phyloP scores from a whole-genome alignment of 1,140 invertebrate genomes.

The Trachymyrmex septentrionalis region DNA sequence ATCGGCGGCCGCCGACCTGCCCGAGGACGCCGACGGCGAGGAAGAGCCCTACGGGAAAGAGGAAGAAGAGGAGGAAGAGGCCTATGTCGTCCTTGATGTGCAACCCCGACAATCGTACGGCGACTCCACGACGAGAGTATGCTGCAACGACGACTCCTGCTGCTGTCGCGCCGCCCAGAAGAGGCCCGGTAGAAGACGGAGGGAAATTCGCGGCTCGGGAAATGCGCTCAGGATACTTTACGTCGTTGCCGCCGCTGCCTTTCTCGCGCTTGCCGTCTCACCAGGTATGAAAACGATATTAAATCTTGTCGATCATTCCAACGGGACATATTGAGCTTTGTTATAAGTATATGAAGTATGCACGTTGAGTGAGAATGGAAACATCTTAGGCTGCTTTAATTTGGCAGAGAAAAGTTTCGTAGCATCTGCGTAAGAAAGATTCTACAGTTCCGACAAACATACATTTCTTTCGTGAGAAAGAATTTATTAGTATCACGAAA shows the following conservation, averaged over 20 bases:
- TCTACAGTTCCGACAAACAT: not conserved
- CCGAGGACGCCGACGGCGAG: constrained; percentile 64
- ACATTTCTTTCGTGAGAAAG: not conserved
- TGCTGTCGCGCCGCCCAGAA: constrained; percentile 59
- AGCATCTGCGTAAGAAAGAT: not conserved
- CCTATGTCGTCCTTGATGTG: constrained; percentile 68
- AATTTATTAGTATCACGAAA: not conserved
- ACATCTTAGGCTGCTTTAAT: constrained; percentile 17
- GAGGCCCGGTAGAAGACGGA: constrained; percentile 72
- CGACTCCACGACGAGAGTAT: constrained; percentile 39
- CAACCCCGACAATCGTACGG: constrained; percentile 20
- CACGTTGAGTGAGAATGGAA: constrained; percentile 20
- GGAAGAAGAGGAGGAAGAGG: constrained; percentile 50
- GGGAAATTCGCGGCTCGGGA: constrained; percentile 41
- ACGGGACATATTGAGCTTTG: not conserved
- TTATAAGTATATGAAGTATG: not conserved
- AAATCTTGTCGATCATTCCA: not conserved
- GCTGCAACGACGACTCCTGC: constrained; percentile 34
- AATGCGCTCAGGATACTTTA: constrained; percentile 72
- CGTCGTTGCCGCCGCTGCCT: constrained; percentile 72
- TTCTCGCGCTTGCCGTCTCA: constrained; percentile 72
- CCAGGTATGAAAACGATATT: constrained; percentile 64
- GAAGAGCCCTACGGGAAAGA: constrained; percentile 52
- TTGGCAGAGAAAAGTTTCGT: constrained; percentile 16
- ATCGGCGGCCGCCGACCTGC: constrained; percentile 56